Evolutionary conservation across 2,888 invertebrate genomes (phyloP).

Genomic region (Drosophila multiciliata): DNA sequence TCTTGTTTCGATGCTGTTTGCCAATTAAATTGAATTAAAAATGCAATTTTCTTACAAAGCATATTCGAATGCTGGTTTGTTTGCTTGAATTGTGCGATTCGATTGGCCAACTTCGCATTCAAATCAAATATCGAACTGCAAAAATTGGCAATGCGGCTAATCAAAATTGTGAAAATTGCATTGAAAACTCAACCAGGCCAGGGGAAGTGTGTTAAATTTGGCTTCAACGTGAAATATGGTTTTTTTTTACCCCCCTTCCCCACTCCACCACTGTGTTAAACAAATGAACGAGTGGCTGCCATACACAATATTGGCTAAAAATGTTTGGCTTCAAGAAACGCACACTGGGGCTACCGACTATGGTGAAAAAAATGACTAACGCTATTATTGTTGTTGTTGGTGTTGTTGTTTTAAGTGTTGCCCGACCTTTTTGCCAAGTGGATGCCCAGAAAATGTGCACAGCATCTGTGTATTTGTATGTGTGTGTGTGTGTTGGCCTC

Average conservation of each 20-base stretch:
- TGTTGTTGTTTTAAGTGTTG: constrained; percentile 21
- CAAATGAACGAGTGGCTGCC: constrained; percentile 24
- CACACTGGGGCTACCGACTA: constrained; percentile 10
- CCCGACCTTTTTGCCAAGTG: constrained; percentile 53
- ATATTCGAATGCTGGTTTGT: constrained; percentile 38
- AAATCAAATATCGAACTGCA: constrained; percentile 61
- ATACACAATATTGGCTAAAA: constrained; percentile 27
- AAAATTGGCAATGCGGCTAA: constrained; percentile 55
- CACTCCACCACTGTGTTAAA: constrained; percentile 9
- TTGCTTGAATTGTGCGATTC: constrained; percentile 46
- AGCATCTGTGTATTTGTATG: constrained; percentile 14
- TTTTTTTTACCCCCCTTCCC: neutral
- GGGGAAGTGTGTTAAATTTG: constrained; percentile 9
- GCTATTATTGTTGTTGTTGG: constrained; percentile 23
- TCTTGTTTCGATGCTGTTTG: constrained; percentile 33
- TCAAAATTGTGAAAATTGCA: constrained; percentile 66
- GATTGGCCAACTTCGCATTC: constrained; percentile 27
- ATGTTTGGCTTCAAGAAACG: constrained; percentile 40
- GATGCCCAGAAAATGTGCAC: constrained; percentile 27
- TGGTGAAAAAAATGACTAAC: constrained; percentile 52
- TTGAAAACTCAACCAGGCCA: constrained; percentile 17
- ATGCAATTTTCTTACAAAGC: constrained; percentile 74
- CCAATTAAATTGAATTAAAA: constrained; percentile 81
- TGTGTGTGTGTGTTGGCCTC: constrained; percentile 2
- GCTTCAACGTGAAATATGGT: constrained; percentile 17